phyloP scores from a whole-genome alignment of 2,113 vertebrate species.

The Varanus salvator region DNA sequence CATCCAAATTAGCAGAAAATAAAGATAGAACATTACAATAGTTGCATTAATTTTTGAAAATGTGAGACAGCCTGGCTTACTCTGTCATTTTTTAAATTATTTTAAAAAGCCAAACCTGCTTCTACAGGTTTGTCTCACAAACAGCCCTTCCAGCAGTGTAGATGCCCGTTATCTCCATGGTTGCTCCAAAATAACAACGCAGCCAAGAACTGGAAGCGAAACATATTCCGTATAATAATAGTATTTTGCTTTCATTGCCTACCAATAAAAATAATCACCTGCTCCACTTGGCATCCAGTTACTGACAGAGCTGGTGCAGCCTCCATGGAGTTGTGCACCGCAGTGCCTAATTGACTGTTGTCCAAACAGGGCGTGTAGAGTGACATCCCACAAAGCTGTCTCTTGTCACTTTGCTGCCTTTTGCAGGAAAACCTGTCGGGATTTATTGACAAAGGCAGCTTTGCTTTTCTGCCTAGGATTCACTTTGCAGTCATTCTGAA shows the following conservation, averaged over 20 bases:
- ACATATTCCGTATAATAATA: conserved; percentile 66
- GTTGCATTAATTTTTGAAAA: no score
- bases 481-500: conserved; percentile 51
- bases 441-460: conserved; percentile 55
- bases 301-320: conserved; percentile 37
- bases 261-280: conserved; percentile 69
- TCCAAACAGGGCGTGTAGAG: conserved; percentile 50
- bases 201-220: conserved; percentile 46
- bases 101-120: not conserved
- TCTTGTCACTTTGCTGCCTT: conserved; percentile 48
- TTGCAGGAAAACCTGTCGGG: conserved; percentile 23
- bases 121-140: conserved; percentile 41
- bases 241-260: conserved; percentile 70
- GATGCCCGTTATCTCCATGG: conserved; percentile 53
- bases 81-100: conserved; percentile 23
- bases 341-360: conserved; percentile 63
- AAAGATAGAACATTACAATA: conserved; percentile 27
- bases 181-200: conserved; percentile 50
- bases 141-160: conserved; percentile 46
- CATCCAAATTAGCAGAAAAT: not conserved
- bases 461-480: conserved; percentile 40
- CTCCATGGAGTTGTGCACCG: conserved; percentile 31
- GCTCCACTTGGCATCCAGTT: conserved; percentile 47
- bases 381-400: conserved; percentile 45
- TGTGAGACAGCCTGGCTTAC: not conserved